Percentiles rank a stretch among this genome's conserved stretches.
Evolutionary conservation across 2,888 invertebrate genomes (phyloP).

Genomic region (Phaonia tiefii): DNA sequence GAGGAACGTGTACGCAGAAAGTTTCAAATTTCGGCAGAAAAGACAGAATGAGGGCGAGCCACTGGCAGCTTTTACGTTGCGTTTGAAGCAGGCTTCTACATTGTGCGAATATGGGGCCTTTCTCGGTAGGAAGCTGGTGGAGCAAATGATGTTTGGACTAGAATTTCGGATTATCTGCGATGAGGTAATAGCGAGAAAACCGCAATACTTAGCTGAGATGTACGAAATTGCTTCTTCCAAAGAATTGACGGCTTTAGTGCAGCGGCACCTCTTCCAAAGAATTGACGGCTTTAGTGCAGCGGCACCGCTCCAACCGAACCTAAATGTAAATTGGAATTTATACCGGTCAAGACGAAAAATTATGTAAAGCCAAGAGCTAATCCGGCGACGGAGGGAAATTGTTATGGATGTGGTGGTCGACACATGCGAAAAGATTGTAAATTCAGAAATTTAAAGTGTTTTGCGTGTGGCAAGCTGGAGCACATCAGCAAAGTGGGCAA

Average conservation of each 20-base stretch:
- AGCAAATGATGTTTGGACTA: conserved; percentile 62
- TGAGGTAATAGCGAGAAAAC: conserved; percentile 57
- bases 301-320: conserved; percentile 11
- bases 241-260: conserved; percentile 46
- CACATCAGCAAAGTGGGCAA: conserved; percentile 14
- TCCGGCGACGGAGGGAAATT: background rate
- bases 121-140: conserved; percentile 61
- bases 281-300: conserved; percentile 7
- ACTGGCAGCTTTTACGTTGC: conserved; percentile 30
- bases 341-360: conserved; percentile 16
- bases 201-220: conserved; percentile 39
- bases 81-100: conserved; percentile 51
- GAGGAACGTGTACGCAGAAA: conserved; percentile 42
- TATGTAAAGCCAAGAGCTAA: background rate
- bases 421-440: background rate
- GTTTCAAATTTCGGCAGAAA: conserved; percentile 38
- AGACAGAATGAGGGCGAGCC: conserved; percentile 22
- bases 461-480: background rate
- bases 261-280: no score
- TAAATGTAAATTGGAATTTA: conserved; percentile 27
- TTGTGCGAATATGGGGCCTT: conserved; percentile 62
- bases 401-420: conserved; percentile 5
- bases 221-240: conserved; percentile 40
- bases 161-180: conserved; percentile 56
- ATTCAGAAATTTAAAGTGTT: background rate